These are phyloP conservation scores for Crotophaga sulcirostris DNA, from an alignment of 2,113 vertebrate species.

Conservation along the genomic window DNA sequence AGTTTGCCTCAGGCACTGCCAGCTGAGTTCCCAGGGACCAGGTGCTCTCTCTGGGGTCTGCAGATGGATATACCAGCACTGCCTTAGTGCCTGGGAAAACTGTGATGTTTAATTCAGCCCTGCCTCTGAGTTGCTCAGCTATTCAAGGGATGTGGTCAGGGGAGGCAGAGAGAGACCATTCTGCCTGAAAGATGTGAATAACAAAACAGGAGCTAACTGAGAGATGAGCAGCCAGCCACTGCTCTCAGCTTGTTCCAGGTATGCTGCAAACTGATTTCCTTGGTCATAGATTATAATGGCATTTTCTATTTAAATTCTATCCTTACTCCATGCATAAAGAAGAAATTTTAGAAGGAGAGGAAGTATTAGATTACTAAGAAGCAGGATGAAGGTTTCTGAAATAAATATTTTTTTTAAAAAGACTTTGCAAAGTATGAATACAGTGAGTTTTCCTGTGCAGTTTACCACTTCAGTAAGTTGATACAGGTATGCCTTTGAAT, in stretches of 20 bases:
- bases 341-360: background rate
- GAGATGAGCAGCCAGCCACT: background rate
- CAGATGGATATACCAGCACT: background rate
- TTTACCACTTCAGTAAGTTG: background rate
- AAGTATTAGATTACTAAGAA: background rate
- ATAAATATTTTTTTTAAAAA: background rate
- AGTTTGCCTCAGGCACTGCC: background rate
- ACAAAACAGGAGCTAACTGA: background rate
- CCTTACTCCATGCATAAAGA: background rate
- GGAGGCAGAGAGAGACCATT: background rate
- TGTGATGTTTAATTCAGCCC: background rate
- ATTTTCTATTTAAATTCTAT: background rate
- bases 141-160: background rate
- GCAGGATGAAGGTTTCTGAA: background rate
- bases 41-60: background rate
- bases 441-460: background rate
- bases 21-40: background rate
- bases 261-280: background rate
- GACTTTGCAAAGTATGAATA: background rate
- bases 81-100: fast-evolving
- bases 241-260: background rate
- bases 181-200: background rate
- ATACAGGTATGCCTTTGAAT: background rate
- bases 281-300: background rate
- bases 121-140: background rate